Percentiles rank a stretch among this genome's conserved stretches.
Evolutionary conservation across 1,140 invertebrate species (phyloP).

Genomic region (Apis mellifera): Amel_HAv3.1 CM009931.2:7574501-7575000

Average conservation of each 20-base stretch:
- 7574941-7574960: constrained; percentile 23
- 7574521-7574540: not conserved
- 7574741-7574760: constrained; percentile 76
- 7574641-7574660: not conserved
- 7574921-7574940: constrained; percentile 72
- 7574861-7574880: constrained; percentile 78
- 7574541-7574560: not conserved
- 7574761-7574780: constrained; percentile 64
- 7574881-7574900: constrained; percentile 78
- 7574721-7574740: constrained; percentile 73
- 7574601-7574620: too few species aligned
- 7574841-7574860: constrained; percentile 72
- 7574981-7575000: not conserved
- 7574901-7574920: constrained; percentile 77
- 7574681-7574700: not conserved
- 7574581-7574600: not conserved
- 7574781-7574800: constrained; percentile 47
- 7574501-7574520: too few species aligned
- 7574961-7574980: not conserved
- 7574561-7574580: not conserved
- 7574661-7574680: not conserved
- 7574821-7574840: constrained; percentile 72
- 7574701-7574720: constrained; percentile 27
- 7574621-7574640: too few species aligned
- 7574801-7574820: constrained; percentile 70